Evolutionary conservation across 2,888 invertebrate species (phyloP), one percentile per base, ranked within the genome.

Genomic region (Chelonus formosanus): DNA sequence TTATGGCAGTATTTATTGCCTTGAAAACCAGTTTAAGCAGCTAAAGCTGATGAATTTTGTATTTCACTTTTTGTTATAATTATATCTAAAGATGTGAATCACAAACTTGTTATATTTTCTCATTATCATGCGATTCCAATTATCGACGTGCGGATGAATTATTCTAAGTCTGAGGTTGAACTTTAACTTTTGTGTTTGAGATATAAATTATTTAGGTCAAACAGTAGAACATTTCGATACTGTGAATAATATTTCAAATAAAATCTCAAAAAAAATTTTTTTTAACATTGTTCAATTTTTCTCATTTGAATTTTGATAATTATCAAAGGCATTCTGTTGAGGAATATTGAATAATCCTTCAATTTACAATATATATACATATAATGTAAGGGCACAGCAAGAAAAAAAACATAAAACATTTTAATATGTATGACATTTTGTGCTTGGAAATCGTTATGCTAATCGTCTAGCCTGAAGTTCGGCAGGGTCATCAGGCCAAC

Each of bases 401-500:
- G n/a, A 20, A 48, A 48, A 52, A 31, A 52, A 8, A 8, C 10
- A 20, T 48, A 48, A 52, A 31, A 20, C 20, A 20, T 20, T n/a
- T 48, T 20, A 10, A 52, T 31, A 8, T 53, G 35, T n/a, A 34
- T 52, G 59, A 65, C 59, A 65, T 65, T 71, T 67, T 20, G 47
- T 55, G 68, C 61, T 68, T 69, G 63, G 63, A 67, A 71, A 72
- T 71, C 78, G 76, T 70, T 75, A 80, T 81, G 81, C 70, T 79
- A 80, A 81, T 82, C 67, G 69, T 65, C 68, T 62, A 68, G 64
- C 71, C 72, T 65, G 70, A 74, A 77, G 79, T 79, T 83, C 79
- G 78, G 68, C 71, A 73, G 77, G 81, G 82, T 83, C 81, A 78
- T 67, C 74, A 71, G 79, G 80, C 76, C 77, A 72, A 52, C 59